Evolutionary conservation across 2,888 invertebrate genomes (phyloP).

Genomic region (Pachycephus smyrnensis): DNA sequence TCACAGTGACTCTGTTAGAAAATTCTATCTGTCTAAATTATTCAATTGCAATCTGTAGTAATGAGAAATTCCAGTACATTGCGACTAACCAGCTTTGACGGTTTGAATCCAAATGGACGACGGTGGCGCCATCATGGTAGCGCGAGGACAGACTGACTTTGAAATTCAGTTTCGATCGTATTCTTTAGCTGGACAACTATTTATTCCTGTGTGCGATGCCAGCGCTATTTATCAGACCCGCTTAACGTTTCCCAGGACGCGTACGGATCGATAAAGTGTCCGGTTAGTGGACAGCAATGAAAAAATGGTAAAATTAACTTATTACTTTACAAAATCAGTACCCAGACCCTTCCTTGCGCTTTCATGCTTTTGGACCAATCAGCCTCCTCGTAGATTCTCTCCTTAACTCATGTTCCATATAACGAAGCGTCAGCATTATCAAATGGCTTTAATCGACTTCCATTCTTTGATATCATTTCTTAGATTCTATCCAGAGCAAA

Average conservation of each 20-base stretch:
- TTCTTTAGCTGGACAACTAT: not conserved
- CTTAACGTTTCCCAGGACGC: not conserved
- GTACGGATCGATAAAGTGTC: not conserved
- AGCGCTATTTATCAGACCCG: not conserved
- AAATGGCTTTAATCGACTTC: not conserved
- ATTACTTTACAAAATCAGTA: not conserved
- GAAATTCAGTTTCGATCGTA: not conserved
- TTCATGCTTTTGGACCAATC: not conserved
- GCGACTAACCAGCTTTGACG: not conserved
- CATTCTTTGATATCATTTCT: not conserved
- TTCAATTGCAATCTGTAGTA: no score
- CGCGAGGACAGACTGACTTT: not conserved
- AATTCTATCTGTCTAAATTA: no score
- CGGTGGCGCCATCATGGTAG: not conserved
- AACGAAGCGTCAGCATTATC: not conserved
- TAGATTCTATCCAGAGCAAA: conserved; percentile 87
- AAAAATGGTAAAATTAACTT: not conserved
- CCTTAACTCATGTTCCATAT: not conserved
- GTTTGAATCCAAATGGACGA: not conserved
- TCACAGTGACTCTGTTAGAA: no score
- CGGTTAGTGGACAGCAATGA: not conserved
- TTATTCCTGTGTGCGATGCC: not conserved
- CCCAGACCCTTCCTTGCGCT: not conserved
- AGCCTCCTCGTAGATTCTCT: not conserved
- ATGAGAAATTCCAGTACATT: not conserved